Conservation (phyloP, 2,888 invertebrate genomes). For the Eupithecia insigniata region DNA sequence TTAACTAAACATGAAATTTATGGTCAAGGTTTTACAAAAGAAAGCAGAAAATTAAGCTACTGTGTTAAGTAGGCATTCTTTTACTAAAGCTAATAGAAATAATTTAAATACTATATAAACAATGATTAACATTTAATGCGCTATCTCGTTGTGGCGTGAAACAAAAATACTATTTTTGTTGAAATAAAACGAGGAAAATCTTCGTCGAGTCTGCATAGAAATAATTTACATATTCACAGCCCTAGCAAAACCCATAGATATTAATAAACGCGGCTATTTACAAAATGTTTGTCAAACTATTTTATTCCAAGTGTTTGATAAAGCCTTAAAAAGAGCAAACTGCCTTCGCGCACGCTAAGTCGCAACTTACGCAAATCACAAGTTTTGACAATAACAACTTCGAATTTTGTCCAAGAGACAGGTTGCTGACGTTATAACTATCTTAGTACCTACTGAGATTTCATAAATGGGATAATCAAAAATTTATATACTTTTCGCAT, state of each 20-base stretch:
- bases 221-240: slow-evolving; percentile 78
- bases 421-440: not conserved
- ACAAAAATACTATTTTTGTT: not conserved
- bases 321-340: not conserved
- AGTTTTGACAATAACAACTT: not conserved
- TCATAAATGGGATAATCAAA: not conserved
- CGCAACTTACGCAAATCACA: not conserved
- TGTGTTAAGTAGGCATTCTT: not conserved
- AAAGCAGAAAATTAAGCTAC: not conserved
- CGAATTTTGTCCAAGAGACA: not conserved
- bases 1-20: not conserved
- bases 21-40: not conserved
- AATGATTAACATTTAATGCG: not conserved
- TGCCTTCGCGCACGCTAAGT: not conserved
- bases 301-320: not conserved
- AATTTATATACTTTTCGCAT: not conserved
- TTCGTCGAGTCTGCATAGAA: slow-evolving; percentile 60
- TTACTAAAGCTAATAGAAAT: slow-evolving; percentile 59
- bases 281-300: slow-evolving; percentile 17
- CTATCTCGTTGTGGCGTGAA: not conserved
- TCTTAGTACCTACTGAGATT: not conserved
- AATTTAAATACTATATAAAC: slow-evolving; percentile 36
- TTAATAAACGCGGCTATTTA: slow-evolving; percentile 46
- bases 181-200: slow-evolving; percentile 30
- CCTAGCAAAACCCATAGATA: slow-evolving; percentile 64